Evolutionary conservation across 2,113 vertebrate genomes (phyloP), one percentile per base, ranked within the genome.

Genomic region (rabbit (Oryctolagus cuniculus)): DNA sequence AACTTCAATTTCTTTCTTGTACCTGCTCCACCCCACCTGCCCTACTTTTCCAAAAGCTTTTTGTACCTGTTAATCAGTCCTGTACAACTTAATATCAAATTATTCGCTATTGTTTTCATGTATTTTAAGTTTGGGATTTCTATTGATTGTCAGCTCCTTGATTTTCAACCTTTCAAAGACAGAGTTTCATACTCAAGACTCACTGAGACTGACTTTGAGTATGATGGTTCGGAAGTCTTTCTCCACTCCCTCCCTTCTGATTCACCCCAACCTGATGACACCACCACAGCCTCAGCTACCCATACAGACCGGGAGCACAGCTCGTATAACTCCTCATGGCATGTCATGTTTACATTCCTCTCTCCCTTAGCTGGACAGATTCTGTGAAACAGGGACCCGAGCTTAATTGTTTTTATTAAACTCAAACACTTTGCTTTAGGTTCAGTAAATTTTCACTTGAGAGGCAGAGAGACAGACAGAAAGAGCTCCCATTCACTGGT

Each of bases 61-160:
- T 7, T 44, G n/a, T 11, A 61, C 21, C 64, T 86, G 16, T 44
- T 44, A 58, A 66, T 38, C 21, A 61, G 38, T 31, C 31, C 29
- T 7, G 70, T 0, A 44, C 15, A 61, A 72, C 7, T 89, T 66
- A 74, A 78, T 79, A 69, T 44, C 55, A 63, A 79, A 66, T 86
- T 79, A 80, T 36, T 88, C 63, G 25, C 5, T 31, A 7, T 31
- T 55, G 84, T 91, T 85, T 88, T 38, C 6, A 70, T 74, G 36
- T 24, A 75, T 82, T 96, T 91, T 77, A 53, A 89, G 72, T 89
- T 77, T 64, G 66, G 51, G 10, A 0, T 94, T 85, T 91, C 70
- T 74, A 25, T 84, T 36, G 55, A 67, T 77, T 87, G 9, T 25
- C 38, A 91, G 58, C 5, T 25, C 64, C 38, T 84, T 83, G 27